Base-by-base conservation (phyloP, 2,888 invertebrate species). In the Agrotis segetum region DNA sequence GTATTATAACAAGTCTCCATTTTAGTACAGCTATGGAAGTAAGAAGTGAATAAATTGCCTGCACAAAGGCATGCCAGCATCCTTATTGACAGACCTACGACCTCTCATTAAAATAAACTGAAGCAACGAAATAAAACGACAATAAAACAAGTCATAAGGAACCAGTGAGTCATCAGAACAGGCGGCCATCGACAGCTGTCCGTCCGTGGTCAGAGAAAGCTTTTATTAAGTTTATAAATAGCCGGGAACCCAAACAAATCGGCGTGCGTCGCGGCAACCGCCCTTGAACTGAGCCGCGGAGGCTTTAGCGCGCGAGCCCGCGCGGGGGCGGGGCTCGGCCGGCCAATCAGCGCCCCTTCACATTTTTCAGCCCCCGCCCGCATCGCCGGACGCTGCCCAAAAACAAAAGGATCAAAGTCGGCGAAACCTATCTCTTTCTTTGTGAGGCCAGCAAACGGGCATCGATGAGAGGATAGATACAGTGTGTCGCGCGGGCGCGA, bases 321-420 rank as follows among this genome's bases (percentile, higher is more conserved):
- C 90, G 94, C 92, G 92, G 93, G 92, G 94, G 95, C 95, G 92
- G 92, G 89, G 88, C 93, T 85, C 86, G 82, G 88, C 88, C 90
- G 92, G 95, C 96, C 95, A 96, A 95, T 96, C 95, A 95, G 95
- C 93, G 94, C 93, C 95, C 95, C 95, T 93, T 92, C 92, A 92
- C 93, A 95, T 95, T 96, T 96, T 96, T 95, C 94, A 93, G 94
- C 95, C 95, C 95, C 95, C 95, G 94, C 95, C 96, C 95, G 95
- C 92, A 91, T 91, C 93, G 94, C 96, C 95, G 96, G 96, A 96
- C 96, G 95, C 95, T 96, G 95, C 96, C 96, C 96, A 96, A 96
- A 96, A 96, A 96, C 96, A 96, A 96, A 96, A 96, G 96, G 96
- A 95, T 96, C 96, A 96, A 95, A 96, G 95, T 95, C 95, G 93